A percentile compares a stretch with the other conserved stretches of the same genome.
Conservation (phyloP, 2,113 vertebrate species). For the Hystrix cristata region DNA sequence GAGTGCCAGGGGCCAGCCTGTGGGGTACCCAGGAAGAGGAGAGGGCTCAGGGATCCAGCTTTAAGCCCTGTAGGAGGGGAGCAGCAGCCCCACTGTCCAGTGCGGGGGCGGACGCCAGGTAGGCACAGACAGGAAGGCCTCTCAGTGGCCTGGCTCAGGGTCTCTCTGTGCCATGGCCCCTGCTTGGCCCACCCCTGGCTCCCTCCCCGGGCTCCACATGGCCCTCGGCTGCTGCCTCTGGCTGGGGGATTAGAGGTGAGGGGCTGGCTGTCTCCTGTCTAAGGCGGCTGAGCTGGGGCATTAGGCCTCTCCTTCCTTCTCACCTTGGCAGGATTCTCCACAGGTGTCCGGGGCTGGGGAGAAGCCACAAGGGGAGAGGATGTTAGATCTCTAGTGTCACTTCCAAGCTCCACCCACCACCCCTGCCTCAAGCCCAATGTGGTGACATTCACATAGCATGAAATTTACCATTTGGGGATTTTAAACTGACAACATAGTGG, state of each 20-base stretch:
- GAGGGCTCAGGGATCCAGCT: neutral
- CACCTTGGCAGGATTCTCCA: neutral
- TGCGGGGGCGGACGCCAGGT: too few relatives aligned
- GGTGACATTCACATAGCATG: neutral
- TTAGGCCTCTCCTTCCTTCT: neutral
- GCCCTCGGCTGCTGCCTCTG: neutral
- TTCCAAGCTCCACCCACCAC: neutral
- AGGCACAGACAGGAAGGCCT: neutral
- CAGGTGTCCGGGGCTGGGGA: neutral
- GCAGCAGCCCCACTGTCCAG: accelerated
- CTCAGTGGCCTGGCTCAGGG: neutral
- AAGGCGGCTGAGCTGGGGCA: neutral
- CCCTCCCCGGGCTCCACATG: too few relatives aligned
- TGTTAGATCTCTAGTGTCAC: neutral
- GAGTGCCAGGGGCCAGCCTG: neutral
- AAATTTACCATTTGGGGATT: neutral
- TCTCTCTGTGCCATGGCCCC: neutral
- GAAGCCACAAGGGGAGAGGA: neutral
- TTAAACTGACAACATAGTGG: neutral
- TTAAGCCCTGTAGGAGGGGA: neutral
- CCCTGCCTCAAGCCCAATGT: neutral
- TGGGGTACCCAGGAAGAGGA: neutral
- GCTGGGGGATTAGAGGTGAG: neutral
- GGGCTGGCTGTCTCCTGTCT: neutral
- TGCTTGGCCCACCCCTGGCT: too few relatives aligned